phyloP scores from a whole-genome alignment of 1,140 invertebrate species.

The Ceratitis capitata region DNA sequence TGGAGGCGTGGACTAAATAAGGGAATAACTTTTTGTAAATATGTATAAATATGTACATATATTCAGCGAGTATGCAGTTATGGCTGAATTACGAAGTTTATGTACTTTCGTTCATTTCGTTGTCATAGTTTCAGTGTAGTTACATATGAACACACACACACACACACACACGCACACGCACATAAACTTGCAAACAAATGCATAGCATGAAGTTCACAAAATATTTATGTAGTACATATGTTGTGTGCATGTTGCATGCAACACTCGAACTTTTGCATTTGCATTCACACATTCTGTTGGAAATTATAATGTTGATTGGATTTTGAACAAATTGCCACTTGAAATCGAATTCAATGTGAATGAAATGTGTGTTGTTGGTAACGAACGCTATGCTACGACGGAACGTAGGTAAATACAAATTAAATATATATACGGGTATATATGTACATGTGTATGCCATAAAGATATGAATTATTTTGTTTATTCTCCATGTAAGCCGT shows the following conservation, averaged over 20 bases:
- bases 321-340: constrained; percentile 35
- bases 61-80: not conserved
- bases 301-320: constrained; percentile 35
- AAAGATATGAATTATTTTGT: not conserved
- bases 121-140: constrained; percentile 4
- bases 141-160: too few relatives aligned
- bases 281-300: constrained; percentile 21
- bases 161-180: not conserved
- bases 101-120: not conserved
- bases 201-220: not conserved
- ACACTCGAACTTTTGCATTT: constrained; percentile 23
- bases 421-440: not conserved
- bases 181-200: not conserved
- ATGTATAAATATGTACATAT: not conserved
- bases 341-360: constrained; percentile 21
- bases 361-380: not conserved
- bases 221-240: not conserved
- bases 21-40: not conserved
- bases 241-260: not conserved
- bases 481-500: not conserved
- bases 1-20: not conserved
- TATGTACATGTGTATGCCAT: not conserved
- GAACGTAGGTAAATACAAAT: not conserved
- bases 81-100: not conserved
- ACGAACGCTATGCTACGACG: not conserved